A percentile compares a stretch with the other conserved stretches of the same genome.
Conservation (phyloP, 2,797 vertebrate species). For the Stomatorhinus walkeri region DNA sequence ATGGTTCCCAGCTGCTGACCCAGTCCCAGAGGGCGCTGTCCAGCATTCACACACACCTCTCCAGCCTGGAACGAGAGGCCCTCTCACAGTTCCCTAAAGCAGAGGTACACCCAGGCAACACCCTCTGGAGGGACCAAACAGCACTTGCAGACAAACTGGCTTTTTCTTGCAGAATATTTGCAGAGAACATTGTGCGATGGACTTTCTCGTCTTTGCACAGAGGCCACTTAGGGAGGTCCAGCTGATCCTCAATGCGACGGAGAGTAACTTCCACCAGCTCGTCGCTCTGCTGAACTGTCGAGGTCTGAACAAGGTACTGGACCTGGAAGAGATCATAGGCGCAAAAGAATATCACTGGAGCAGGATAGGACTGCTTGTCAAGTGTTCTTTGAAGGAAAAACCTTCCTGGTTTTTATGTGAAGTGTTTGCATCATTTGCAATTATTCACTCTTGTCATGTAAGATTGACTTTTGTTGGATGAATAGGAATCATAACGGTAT, state of each 20-base stretch:
- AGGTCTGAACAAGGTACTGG: conserved; percentile 77
- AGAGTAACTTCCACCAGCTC: conserved; percentile 84
- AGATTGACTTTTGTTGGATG: not conserved
- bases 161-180: not conserved
- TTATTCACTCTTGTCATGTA: not conserved
- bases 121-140: not conserved
- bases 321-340: not conserved
- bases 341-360: conserved; percentile 2
- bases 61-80: conserved; percentile 75
- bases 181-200: not conserved
- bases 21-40: conserved; percentile 82
- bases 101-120: conserved; percentile 56
- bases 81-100: conserved; percentile 76
- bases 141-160: not conserved
- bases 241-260: conserved; percentile 79
- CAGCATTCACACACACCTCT: conserved; percentile 80
- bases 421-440: not conserved
- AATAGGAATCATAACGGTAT: not conserved
- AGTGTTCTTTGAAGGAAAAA: not conserved
- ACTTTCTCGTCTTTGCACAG: conserved; percentile 43
- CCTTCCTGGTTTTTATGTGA: not conserved
- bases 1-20: conserved; percentile 63
- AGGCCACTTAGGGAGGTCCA: conserved; percentile 76
- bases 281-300: conserved; percentile 82
- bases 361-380: not conserved